Base-by-base conservation (phyloP, 2,888 invertebrate genomes). In the Leptogaster cylindrica region DNA sequence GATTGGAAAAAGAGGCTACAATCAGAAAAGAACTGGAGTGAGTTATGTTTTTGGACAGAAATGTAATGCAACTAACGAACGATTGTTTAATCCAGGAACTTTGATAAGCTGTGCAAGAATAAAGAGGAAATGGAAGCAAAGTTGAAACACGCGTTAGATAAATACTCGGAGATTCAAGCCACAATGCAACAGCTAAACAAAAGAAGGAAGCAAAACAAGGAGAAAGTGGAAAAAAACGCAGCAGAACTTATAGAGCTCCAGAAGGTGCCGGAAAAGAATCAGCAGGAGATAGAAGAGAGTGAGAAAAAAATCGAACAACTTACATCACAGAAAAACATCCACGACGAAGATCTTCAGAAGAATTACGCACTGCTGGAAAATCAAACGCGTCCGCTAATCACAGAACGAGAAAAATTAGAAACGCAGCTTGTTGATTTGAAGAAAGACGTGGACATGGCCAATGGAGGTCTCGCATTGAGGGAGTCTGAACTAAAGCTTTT, bases 401-500 rank as follows among this genome's bases (percentile, higher is more conserved):
- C 83, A 41, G 82, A 87, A 76, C 88, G 88, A 70, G 83, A 84
- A 48, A 77, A 78, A 33, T 79, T 84, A 0, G 86, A 87, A 73
- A 83, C 83, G 33, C 86, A 88, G 71, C 80, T 95, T 14, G 86
- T 90, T 14, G 86, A 84, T 2, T 79, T 92, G 4, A 89, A 89
- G 73, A 87, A 86, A 72, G 83, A 84, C 6, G 89, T 90, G 0
- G 88, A 92, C 73, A 86, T 89, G 73, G 85, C 89, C 0, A 91
- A 90, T 82, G 84, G 86, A 71, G 81, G 75, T 8, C 64, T 79
- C 6, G 74, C 77, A 10, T 70, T 80, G 8, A 89, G 91, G 0
- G 89, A 93, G 76, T 90, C 91, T 0, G 90, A 95, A 77, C 81
- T 95, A 8, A 90, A 92, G 76, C 84, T 95, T 52, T 92, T 90